phyloP scores from a whole-genome alignment of 30 jellyfish, hydroid and myxozoan species.

The Catostylus mosaicus region DNA sequence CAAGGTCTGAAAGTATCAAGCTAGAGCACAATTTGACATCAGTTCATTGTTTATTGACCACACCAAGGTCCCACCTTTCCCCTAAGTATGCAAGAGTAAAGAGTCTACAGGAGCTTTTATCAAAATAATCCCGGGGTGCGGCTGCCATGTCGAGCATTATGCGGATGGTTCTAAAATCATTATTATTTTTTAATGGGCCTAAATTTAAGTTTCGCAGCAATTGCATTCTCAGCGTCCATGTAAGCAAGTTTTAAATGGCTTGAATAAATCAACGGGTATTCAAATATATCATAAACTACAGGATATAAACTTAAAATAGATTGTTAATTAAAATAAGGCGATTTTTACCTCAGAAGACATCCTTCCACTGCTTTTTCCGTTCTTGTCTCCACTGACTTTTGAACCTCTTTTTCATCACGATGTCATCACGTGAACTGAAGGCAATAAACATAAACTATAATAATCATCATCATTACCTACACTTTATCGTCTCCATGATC shows the following conservation, averaged over 20 bases:
- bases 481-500: too few species aligned
- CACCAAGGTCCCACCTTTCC: too few species aligned
- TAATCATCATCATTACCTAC: too few species aligned
- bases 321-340: not conserved
- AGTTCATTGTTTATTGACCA: too few species aligned
- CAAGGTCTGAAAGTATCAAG: too few species aligned
- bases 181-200: not conserved
- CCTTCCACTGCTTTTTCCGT: not conserved
- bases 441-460: too few species aligned
- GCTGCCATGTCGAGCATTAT: too few species aligned
- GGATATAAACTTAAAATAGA: not conserved
- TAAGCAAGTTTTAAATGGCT: not conserved
- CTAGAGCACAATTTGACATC: too few species aligned
- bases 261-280: not conserved
- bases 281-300: not conserved
- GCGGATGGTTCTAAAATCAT: too few species aligned
- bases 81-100: too few species aligned
- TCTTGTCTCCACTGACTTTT: not conserved
- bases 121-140: too few species aligned
- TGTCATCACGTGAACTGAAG: not conserved
- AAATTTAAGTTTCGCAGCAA: not conserved
- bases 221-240: not conserved
- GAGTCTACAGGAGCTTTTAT: too few species aligned
- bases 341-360: slow-evolving; percentile 21
- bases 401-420: slow-evolving; percentile 12